Base-by-base conservation (phyloP, 2,113 vertebrate genomes). In the Enhydra lutris region DNA sequence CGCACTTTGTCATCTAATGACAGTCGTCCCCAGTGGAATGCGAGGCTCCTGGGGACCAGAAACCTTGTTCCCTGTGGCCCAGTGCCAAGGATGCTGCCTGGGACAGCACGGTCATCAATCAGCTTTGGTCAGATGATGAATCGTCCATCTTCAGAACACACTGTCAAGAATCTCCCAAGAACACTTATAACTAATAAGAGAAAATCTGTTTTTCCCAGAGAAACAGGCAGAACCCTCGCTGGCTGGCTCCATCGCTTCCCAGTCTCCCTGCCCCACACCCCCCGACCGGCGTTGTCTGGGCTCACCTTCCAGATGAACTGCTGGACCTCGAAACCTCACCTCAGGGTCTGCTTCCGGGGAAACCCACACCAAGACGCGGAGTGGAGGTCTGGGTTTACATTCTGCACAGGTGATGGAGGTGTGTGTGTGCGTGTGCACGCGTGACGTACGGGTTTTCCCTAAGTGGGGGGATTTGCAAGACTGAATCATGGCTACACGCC, bases 391-490 rank as follows among this genome's bases (percentile, higher is more conserved):
- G 11, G 14, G 73, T 29, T 23, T 26, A 20, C 29, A 0, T 59
- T 87, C 92, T 59, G 50, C 45, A 39, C 7, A 0, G 2, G 0
- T 26, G 59, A 21, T 14, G 18, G 31, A 11, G 34, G 42, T 17
- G 0, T 4, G 20, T 36, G 7, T 36, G 0, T 4, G 20, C 47
- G 7, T 36, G 0, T n/a, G 31, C 10, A 11, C 10, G 7, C 3
- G 3, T 20, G 29, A 17, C 1, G 4, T 18, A 26, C 1, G 39
- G 11, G n/a, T 92, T 24, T 79, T 52, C 52, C 34, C 39, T 34
- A 4, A 2, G 31, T 55, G 42, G 52, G 52, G 31, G 29, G 36
- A 34, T 83, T 42, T 14, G 18, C 11, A 34, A 45, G 39, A 71
- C 67, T 3, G 2, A 20, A 1, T 8, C 11, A 36, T 7, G 17